Conservation (phyloP, 2,797 vertebrate genomes). For the Streptopelia turtur region DNA sequence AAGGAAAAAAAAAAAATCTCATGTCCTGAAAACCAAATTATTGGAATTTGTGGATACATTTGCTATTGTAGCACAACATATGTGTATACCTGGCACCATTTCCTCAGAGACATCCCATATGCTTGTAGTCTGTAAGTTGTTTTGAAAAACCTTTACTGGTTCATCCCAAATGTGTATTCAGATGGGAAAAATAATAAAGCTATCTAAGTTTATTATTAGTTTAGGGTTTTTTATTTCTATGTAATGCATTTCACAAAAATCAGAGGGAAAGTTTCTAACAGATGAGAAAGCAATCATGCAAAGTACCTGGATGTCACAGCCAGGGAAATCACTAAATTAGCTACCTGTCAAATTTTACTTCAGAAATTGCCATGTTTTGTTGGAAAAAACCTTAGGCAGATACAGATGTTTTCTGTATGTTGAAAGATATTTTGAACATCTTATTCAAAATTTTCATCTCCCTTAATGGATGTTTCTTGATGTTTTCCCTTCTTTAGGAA, state of each 20-base stretch:
- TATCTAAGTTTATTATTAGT: background rate
- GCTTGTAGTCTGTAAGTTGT: constrained; percentile 17
- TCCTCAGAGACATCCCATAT: constrained; percentile 33
- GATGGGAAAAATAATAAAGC: background rate
- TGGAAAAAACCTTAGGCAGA: background rate
- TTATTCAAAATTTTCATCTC: background rate
- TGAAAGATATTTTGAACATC: background rate
- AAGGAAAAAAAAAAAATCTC: background rate
- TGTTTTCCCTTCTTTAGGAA: background rate
- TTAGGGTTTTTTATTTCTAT: background rate
- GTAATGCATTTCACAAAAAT: background rate
- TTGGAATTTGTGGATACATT: background rate
- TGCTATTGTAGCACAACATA: background rate
- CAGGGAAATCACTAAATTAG: background rate
- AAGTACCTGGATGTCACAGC: background rate
- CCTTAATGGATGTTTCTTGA: accelerated
- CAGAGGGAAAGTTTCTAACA: background rate
- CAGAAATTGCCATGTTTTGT: background rate
- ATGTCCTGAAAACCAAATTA: background rate
- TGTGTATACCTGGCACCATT: constrained; percentile 22
- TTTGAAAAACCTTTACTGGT: constrained; percentile 8
- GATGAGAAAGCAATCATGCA: background rate
- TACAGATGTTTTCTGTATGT: background rate
- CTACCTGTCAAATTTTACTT: background rate
- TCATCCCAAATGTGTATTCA: constrained; percentile 24